Conservation (phyloP, 2,888 invertebrate genomes). For the Phragmatobia fuliginosa region DNA sequence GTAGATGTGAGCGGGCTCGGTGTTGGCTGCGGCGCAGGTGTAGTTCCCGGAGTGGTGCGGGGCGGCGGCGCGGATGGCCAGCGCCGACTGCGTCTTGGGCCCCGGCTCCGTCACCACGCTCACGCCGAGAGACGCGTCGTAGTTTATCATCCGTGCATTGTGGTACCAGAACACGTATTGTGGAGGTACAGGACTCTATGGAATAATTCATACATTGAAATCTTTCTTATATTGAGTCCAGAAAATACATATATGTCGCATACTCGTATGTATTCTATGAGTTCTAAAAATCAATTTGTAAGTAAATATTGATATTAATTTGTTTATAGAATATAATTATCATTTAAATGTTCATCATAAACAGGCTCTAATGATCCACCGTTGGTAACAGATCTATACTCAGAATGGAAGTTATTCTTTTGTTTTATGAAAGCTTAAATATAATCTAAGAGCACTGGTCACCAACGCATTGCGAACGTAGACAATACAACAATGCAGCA, state of each 20-base stretch:
- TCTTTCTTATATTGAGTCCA: background rate
- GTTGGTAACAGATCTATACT: too few relatives aligned
- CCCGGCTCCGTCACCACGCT: slow-evolving; percentile 94
- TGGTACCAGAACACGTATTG: slow-evolving; percentile 98
- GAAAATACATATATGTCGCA: background rate
- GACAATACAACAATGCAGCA: too few relatives aligned
- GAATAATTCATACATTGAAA: slow-evolving; percentile 45
- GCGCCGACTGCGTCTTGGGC: slow-evolving; percentile 93
- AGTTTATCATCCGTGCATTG: slow-evolving; percentile 97
- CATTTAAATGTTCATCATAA: too few relatives aligned
- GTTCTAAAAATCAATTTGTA: too few relatives aligned
- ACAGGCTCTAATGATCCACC: too few relatives aligned
- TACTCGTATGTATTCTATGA: too few relatives aligned
- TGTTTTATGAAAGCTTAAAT: too few relatives aligned
- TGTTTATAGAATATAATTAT: too few relatives aligned
- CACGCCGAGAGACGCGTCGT: slow-evolving; percentile 94
- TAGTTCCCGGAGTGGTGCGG: slow-evolving; percentile 96
- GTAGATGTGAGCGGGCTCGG: slow-evolving; percentile 95
- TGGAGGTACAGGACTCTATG: slow-evolving; percentile 96
- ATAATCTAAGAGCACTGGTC: too few relatives aligned
- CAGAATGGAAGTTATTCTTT: too few relatives aligned
- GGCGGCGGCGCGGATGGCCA: slow-evolving; percentile 93
- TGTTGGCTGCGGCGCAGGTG: slow-evolving; percentile 95
- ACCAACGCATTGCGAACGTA: too few relatives aligned
- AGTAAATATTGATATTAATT: too few relatives aligned